These are phyloP conservation scores for Pelobates cultripes DNA, from an alignment of 2,797 vertebrate species.

Conservation along the genomic window DNA sequence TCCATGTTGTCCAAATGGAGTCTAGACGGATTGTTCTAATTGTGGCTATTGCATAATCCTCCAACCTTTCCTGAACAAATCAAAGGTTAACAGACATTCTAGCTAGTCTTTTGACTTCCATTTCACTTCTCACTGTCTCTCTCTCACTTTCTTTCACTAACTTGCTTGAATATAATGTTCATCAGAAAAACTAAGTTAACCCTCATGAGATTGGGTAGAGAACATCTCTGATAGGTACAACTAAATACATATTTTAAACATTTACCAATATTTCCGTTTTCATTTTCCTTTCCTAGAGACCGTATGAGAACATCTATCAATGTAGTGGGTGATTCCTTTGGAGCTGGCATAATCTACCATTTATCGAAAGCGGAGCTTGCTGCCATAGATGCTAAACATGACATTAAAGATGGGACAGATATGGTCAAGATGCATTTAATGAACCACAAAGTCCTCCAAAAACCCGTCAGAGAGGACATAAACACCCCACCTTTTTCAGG, in stretches of 20 bases:
- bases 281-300: constrained; percentile 68
- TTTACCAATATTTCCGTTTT: neutral
- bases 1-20: no score
- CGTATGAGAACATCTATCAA: constrained; percentile 85
- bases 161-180: no score
- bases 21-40: no score
- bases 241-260: neutral
- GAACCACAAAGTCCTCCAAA: constrained; percentile 52
- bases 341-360: constrained; percentile 81
- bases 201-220: no score
- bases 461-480: constrained; percentile 31
- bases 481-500: constrained; percentile 36
- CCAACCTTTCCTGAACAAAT: no score
- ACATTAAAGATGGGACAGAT: constrained; percentile 54
- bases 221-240: neutral
- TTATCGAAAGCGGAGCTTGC: constrained; percentile 76
- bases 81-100: no score
- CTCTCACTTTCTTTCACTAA: no score
- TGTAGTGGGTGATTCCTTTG: constrained; percentile 83
- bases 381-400: constrained; percentile 70
- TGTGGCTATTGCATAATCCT: no score
- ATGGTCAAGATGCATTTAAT: constrained; percentile 64
- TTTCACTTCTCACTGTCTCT: no score
- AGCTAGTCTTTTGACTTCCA: no score
- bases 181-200: no score